phyloP scores from a whole-genome alignment of 2,888 invertebrate genomes.

The Endotricha flammealis region DNA sequence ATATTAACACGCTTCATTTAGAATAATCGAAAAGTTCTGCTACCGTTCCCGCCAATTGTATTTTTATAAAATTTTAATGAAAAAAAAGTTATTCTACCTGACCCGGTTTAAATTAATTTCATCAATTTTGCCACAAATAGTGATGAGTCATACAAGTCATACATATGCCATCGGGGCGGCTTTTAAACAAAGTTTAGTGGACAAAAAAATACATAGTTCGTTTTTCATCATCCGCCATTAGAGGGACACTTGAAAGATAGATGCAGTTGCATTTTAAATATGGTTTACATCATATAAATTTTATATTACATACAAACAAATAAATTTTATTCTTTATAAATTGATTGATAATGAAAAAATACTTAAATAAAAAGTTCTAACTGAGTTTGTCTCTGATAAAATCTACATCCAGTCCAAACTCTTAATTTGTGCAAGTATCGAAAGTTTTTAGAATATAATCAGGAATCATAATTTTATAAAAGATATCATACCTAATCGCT shows the following conservation, averaged over 20 bases:
- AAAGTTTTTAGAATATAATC: too few species aligned
- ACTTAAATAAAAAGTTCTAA: too few species aligned
- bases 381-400: too few species aligned
- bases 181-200: slow-evolving; percentile 43
- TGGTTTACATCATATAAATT: too few species aligned
- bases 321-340: too few species aligned
- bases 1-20: slow-evolving; percentile 57
- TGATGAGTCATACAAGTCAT: slow-evolving; percentile 63
- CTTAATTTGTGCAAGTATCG: too few species aligned
- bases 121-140: slow-evolving; percentile 53
- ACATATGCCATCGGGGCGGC: slow-evolving; percentile 56
- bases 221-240: slow-evolving; percentile 66
- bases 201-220: slow-evolving; percentile 46
- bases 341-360: too few species aligned
- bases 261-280: slow-evolving; percentile 20
- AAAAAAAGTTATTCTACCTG: slow-evolving; percentile 55
- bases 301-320: too few species aligned
- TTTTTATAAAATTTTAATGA: slow-evolving; percentile 20
- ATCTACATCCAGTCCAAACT: too few species aligned
- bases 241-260: slow-evolving; percentile 66
- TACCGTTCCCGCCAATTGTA: slow-evolving; percentile 59
- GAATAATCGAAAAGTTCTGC: slow-evolving; percentile 61
- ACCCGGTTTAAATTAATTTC: slow-evolving; percentile 60
- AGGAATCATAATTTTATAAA: too few species aligned
- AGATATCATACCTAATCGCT: too few species aligned